These are phyloP conservation scores for Eilema sororculum DNA, from an alignment of 2,888 invertebrate genomes.

Conservation along the genomic window DNA sequence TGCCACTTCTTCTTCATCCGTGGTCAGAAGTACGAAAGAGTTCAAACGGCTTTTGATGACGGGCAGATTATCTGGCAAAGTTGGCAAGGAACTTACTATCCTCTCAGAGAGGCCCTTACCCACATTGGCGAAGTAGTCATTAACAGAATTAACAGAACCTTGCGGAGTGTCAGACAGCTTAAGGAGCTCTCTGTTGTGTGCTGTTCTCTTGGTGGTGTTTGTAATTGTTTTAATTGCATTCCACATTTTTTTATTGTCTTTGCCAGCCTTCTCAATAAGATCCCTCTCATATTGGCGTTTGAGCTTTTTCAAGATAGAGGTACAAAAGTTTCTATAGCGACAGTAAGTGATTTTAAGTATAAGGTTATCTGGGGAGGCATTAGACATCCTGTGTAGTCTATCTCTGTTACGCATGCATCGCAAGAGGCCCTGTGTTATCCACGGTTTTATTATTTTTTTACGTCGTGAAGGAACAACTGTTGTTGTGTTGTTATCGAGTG, in stretches of 20 bases:
- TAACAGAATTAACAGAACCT: too few species aligned
- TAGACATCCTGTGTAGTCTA: neutral
- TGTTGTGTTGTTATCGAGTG: neutral
- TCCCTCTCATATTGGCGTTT: neutral
- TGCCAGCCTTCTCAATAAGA: neutral
- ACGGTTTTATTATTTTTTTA: neutral
- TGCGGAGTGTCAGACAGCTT: too few species aligned
- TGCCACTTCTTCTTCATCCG: too few species aligned
- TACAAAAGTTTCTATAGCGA: neutral
- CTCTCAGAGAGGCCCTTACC: too few species aligned
- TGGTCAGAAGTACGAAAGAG: too few species aligned
- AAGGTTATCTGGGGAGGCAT: neutral
- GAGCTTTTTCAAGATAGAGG: constrained; percentile 1
- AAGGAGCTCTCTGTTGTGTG: too few species aligned
- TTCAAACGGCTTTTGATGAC: too few species aligned
- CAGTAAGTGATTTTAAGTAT: neutral
- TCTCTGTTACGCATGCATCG: neutral
- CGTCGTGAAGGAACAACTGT: neutral
- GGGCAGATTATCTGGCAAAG: too few species aligned
- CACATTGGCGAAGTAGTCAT: too few species aligned
- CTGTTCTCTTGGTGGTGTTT: neutral
- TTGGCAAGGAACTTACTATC: too few species aligned
- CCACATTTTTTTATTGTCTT: constrained; percentile 3
- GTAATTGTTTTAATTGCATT: neutral
- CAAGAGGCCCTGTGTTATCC: neutral